Percentiles rank a stretch among this genome's conserved stretches.
Conservation (phyloP, 92 coral and sea anemone genomes). For the Muricea muricata region DNA sequence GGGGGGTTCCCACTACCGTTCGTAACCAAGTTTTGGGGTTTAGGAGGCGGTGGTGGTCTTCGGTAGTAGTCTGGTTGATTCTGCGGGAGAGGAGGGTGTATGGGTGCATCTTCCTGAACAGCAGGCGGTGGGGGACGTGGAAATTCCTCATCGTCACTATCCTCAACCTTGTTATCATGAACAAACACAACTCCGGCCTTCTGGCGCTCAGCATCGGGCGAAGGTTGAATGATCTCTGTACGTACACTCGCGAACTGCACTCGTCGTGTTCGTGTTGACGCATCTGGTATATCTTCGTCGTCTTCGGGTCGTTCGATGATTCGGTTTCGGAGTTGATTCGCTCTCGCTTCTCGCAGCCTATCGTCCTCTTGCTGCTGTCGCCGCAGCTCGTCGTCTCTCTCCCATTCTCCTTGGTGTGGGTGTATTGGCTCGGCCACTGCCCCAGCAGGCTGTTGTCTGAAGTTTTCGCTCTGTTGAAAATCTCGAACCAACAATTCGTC, state of each 20-base stretch:
- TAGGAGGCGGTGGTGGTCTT: constrained; percentile 72
- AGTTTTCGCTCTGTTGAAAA: constrained; percentile 12
- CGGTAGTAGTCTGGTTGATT: constrained; percentile 74
- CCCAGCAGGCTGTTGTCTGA: constrained; percentile 64
- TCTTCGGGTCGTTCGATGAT: constrained; percentile 89
- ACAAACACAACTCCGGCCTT: constrained; percentile 91
- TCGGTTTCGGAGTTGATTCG: constrained; percentile 76
- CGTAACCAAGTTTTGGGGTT: constrained; percentile 41
- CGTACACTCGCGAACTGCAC: constrained; percentile 92
- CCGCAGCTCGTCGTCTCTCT: constrained; percentile 89
- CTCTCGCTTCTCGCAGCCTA: constrained; percentile 63
- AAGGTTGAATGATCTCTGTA: constrained; percentile 92
- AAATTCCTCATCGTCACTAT: constrained; percentile 63
- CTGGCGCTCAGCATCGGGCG: constrained; percentile 80
- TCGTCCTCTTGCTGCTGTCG: constrained; percentile 82
- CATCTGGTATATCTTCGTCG: constrained; percentile 71
- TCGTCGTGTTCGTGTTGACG: constrained; percentile 39
- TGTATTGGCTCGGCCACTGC: constrained; percentile 68
- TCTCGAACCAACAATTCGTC: constrained; percentile 73
- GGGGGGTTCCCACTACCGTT: constrained; percentile 70
- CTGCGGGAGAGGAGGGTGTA: constrained; percentile 91
- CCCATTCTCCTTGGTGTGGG: constrained; percentile 79
- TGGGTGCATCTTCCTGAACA: constrained; percentile 72
- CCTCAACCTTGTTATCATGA: constrained; percentile 81
- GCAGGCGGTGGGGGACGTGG: constrained; percentile 71